Base-by-base conservation (phyloP, 2,797 vertebrate genomes). In the Leuciscus waleckii region DNA sequence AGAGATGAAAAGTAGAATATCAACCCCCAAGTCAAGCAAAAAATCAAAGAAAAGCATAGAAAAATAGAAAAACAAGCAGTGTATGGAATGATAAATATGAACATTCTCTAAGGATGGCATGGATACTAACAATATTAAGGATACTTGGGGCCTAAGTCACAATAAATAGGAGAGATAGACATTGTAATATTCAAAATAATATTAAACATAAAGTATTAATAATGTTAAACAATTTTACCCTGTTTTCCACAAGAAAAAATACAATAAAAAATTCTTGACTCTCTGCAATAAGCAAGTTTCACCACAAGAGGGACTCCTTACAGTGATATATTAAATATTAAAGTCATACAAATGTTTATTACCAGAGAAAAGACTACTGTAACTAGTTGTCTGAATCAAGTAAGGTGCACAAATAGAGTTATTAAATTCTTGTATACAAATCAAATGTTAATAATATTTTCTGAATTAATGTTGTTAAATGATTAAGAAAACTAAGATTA, bases 301-400 rank as follows among this genome's bases (percentile, higher is more conserved):
- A 19, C 89, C 91, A 91, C 88, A 89, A 89, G 91, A 91, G 90
- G 90, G 89, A 76, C 73, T 73, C 71, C 82, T 87, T 83, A 75
- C 63, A 46, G 56, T 56, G 29, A 76, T 71, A 73, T 46, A 41
- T 35, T 61, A n/a, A 49, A 35, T 46, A 46, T 43, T 32, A 10
- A 54, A 49, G 43, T 29, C 46, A 29, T 74, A 29, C 13, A 77
- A 54, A 43, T 26, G n/a, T 65, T 29, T 51, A 29, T 35, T 83
- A 6, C n/a, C 37, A 19, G 32, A 41, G n/a, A 39, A 65, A 51
- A n/a, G 1, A 54, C 4, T 49, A 17, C 26, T 13, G 7, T 49
- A 68, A 68, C 7, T 32, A 23, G 19, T 8, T 32, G 6, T 49
- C 39, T 13, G 14, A n/a, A 51, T 9, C 32, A 32, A 68, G 14